phyloP scores from a whole-genome alignment of 1,140 invertebrate species.

The Lethrus apterus region DNA sequence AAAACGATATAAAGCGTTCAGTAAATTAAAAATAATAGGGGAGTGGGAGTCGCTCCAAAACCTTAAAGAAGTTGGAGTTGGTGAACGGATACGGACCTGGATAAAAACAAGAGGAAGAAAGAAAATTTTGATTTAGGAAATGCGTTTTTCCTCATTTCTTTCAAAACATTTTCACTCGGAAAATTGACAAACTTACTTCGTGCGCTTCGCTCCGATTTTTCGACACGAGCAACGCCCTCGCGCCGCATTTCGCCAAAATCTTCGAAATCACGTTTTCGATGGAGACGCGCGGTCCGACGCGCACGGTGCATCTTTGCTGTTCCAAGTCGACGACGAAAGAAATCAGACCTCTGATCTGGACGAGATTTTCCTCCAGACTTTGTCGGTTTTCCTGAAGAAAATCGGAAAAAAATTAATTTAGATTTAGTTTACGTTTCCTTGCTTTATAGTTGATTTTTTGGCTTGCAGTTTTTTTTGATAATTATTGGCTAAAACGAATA shows the following conservation, averaged over 20 bases:
- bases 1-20: neutral
- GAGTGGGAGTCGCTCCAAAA: too few species aligned
- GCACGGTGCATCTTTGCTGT: conserved; percentile 21
- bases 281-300: conserved; percentile 17
- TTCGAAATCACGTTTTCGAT: conserved; percentile 20
- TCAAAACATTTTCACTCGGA: neutral
- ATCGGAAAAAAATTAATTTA: neutral
- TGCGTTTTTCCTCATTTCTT: too few species aligned
- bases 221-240: conserved; percentile 17
- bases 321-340: conserved; percentile 21
- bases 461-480: too few species aligned
- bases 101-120: too few species aligned
- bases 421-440: neutral
- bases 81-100: too few species aligned
- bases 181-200: conserved; percentile 19
- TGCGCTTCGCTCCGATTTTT: conserved; percentile 17
- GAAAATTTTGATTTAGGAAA: too few species aligned
- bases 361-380: conserved; percentile 16
- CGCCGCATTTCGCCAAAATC: conserved; percentile 15
- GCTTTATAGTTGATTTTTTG: neutral
- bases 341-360: conserved; percentile 23
- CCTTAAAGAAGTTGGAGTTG: too few species aligned
- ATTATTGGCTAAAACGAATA: too few species aligned
- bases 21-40: neutral
- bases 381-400: conserved; percentile 9